Percentiles rank a stretch among this genome's conserved stretches.
Evolutionary conservation across 2,797 vertebrate species (phyloP).

Genomic region (Clamator glandarius): DNA sequence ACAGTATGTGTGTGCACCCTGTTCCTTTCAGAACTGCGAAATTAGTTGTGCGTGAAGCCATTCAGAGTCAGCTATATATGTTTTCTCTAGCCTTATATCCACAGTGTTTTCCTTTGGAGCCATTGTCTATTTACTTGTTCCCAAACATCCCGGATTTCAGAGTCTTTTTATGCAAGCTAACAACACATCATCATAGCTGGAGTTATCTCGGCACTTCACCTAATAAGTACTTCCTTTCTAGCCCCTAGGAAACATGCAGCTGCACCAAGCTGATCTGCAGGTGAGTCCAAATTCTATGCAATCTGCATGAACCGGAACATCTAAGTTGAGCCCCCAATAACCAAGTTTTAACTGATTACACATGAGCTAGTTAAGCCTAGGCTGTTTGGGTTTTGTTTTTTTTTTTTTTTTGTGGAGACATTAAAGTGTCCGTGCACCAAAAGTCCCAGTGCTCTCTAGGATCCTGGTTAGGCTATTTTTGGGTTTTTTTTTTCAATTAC

Average conservation of each 20-base stretch:
- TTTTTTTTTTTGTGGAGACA: not conserved
- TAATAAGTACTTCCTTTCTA: not conserved
- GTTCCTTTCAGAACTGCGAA: not conserved
- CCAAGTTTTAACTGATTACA: not conserved
- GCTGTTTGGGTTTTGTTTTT: no score
- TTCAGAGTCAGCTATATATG: not conserved
- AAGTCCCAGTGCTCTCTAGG: not conserved
- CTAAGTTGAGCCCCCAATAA: not conserved
- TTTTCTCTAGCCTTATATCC: not conserved
- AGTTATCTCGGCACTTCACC: not conserved
- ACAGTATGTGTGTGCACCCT: not conserved
- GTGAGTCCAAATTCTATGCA: not conserved
- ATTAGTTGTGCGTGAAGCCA: not conserved
- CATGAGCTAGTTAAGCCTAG: not conserved
- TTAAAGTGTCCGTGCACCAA: not conserved
- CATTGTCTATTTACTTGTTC: not conserved
- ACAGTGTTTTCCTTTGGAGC: not conserved
- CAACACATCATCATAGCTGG: not conserved
- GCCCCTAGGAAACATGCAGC: not conserved
- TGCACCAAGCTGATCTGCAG: not conserved
- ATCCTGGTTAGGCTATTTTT: not conserved
- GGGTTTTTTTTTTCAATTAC: not conserved
- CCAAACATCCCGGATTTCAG: not conserved
- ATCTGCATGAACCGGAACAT: not conserved
- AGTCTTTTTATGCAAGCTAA: not conserved